A percentile compares a stretch with the other conserved stretches of the same genome.
These are phyloP conservation scores for Oriolus oriolus DNA, from an alignment of 2,113 vertebrate species.

Conservation along the genomic window DNA sequence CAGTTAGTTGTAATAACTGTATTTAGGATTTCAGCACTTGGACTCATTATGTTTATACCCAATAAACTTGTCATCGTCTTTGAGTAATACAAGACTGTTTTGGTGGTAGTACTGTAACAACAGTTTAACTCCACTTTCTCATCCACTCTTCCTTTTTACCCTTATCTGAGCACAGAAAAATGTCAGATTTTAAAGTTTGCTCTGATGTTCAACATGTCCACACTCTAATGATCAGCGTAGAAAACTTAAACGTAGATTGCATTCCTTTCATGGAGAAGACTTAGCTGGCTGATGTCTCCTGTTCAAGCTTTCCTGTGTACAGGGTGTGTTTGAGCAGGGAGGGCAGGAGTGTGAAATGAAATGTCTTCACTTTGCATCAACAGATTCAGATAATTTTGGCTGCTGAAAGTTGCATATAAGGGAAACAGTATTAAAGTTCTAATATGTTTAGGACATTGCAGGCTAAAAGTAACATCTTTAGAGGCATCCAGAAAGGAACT, in stretches of 20 bases:
- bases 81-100: accelerated
- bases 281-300: background rate
- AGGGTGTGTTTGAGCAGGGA: background rate
- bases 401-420: background rate
- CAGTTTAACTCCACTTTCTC: background rate
- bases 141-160: background rate
- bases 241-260: background rate
- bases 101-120: background rate
- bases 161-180: background rate
- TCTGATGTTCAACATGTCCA: background rate
- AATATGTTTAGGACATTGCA: background rate
- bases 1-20: background rate
- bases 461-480: background rate
- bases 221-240: background rate
- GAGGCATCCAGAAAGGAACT: background rate
- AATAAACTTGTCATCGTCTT: background rate
- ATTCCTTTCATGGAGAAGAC: background rate
- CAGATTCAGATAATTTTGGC: background rate
- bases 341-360: background rate
- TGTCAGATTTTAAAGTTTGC: background rate
- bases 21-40: background rate
- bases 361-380: background rate
- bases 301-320: background rate
- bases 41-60: background rate
- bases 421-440: background rate